Base-by-base conservation (phyloP, 2,888 invertebrate genomes). In the Papilio demoleus region DNA sequence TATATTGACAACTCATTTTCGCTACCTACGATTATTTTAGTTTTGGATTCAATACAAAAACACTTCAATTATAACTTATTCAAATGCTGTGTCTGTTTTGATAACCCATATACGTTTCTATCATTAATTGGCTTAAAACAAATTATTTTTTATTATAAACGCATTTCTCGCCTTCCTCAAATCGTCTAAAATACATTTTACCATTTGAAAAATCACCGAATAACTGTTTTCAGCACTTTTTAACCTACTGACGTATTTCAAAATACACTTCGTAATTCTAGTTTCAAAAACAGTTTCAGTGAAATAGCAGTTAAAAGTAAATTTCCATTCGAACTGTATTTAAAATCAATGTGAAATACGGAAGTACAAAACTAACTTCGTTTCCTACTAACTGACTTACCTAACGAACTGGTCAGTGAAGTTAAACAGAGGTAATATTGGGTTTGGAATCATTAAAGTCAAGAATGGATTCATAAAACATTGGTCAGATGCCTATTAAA, bases 301-400 rank as follows among this genome's bases (percentile, higher is more conserved):
- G 31, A 27, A 56, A 56, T 56, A 17, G 53, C 31, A 31, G 53
- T 31, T n/a, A 53, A 53, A 27, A 53, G 6, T 27, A 14, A 50
- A 8, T 14, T n/a, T 4, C 24, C 8, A 31, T 31, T 56, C 53
- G 53, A 17, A 31, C 53, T 19, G 22, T 17, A 38, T 65, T 31
- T 19, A 38, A 59, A 47, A 59, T 47, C 65, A n/a, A 65, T 65
- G n/a, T 34, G n/a, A 34, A 59, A 45, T 59, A 24, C 24, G 22
- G 59, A 40, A 27, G 50, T 47, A 36, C 50, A 27, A 36, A 58
- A 34, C 40, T 61, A 61, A 67, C 67, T 62, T 53, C 27, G 42
- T 61, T 61, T 53, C 53, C 40, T 27, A 19, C 67, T 67, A 67
- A 67, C 67, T 53, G 53, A n/a, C 67, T 67, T 67, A 67, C 3